A percentile compares a stretch with the other conserved stretches of the same genome.
phyloP scores from a whole-genome alignment of 2,888 invertebrate species.

The Helobdella robusta region DNA sequence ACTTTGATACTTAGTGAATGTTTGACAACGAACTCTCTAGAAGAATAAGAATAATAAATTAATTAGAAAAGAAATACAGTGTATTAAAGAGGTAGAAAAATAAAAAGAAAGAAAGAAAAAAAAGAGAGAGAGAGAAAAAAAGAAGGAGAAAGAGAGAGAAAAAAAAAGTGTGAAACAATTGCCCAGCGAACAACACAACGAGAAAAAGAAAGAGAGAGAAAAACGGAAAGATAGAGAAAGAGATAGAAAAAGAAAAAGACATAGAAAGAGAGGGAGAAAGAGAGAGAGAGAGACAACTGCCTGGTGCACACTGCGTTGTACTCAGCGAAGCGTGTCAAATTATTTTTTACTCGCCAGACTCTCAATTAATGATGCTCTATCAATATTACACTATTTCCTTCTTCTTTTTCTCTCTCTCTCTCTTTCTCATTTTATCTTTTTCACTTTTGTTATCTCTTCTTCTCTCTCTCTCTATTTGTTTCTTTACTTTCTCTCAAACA shows the following conservation, averaged over 20 bases:
- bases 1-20: too few species aligned
- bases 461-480: too few species aligned
- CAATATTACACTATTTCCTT: not conserved
- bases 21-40: too few species aligned
- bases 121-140: not conserved
- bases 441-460: slow-evolving; percentile 5
- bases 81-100: not conserved
- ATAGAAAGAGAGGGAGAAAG: not conserved
- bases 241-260: not conserved
- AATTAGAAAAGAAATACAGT: not conserved
- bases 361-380: not conserved
- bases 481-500: too few species aligned
- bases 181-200: not conserved
- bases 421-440: not conserved
- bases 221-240: not conserved
- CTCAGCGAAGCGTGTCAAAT: too few species aligned
- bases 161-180: not conserved
- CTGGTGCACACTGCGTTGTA: too few species aligned
- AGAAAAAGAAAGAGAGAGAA: not conserved
- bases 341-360: too few species aligned
- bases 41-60: not conserved
- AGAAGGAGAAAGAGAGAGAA: too few species aligned
- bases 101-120: not conserved
- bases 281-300: too few species aligned
- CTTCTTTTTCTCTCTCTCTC: not conserved